Conservation (phyloP, 2,888 invertebrate genomes). For the Nezara viridula region DNA sequence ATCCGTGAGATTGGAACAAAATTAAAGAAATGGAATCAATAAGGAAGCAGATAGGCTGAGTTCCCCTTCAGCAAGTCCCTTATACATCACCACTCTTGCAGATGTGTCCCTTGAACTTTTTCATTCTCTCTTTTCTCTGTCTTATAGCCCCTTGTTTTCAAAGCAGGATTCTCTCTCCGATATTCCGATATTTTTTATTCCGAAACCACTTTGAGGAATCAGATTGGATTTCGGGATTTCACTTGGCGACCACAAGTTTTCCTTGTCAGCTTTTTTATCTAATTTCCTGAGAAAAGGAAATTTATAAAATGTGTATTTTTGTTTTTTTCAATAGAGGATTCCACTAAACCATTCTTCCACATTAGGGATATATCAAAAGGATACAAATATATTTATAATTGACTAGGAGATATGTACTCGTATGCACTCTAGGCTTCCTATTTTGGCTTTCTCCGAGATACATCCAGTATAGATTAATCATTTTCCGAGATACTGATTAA, state of each 20-base stretch:
- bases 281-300: background rate
- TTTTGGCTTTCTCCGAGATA: too few relatives aligned
- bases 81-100: background rate
- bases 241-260: background rate
- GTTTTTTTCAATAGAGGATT: too few relatives aligned
- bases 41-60: background rate
- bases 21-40: slow-evolving; percentile 39
- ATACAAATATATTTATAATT: too few relatives aligned
- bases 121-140: background rate
- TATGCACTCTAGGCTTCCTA: too few relatives aligned
- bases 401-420: too few relatives aligned
- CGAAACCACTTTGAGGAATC: background rate
- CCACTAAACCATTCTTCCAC: too few relatives aligned
- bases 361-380: too few relatives aligned
- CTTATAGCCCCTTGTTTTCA: background rate
- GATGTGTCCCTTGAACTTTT: slow-evolving; percentile 26
- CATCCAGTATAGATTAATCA: too few relatives aligned
- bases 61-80: background rate
- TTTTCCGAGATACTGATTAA: too few relatives aligned
- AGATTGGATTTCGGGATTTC: background rate
- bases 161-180: background rate
- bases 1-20: background rate
- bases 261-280: background rate
- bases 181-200: background rate
- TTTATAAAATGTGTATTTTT: background rate